Conservation (phyloP, 2,888 invertebrate species). For the Muscina levida region DNA sequence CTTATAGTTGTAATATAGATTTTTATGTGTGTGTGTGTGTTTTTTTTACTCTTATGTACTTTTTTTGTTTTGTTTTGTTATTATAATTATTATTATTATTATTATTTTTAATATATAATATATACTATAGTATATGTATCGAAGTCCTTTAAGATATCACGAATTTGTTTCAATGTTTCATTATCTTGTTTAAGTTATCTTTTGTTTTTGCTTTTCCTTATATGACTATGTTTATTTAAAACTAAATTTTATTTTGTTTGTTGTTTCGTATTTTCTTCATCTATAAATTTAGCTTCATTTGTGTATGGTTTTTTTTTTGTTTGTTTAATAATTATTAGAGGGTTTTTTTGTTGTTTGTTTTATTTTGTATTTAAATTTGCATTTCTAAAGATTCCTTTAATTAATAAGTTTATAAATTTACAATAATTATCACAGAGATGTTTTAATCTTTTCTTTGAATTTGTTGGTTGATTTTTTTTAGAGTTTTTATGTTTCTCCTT, state of each 20-base stretch:
- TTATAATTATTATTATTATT: constrained; percentile 66
- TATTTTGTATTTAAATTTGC: constrained; percentile 65
- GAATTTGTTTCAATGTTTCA: constrained; percentile 80
- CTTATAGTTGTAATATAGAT: constrained; percentile 71
- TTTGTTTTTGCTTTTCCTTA: constrained; percentile 66
- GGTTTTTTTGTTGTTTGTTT: constrained; percentile 70
- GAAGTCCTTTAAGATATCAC: constrained; percentile 80
- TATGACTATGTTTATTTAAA: constrained; percentile 49
- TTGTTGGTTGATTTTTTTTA: constrained; percentile 73
- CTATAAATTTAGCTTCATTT: constrained; percentile 71
- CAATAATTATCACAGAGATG: constrained; percentile 80
- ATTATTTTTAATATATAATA: constrained; percentile 72
- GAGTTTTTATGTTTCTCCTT: constrained; percentile 73
- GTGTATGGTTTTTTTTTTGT: constrained; percentile 67
- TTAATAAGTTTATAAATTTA: constrained; percentile 78
- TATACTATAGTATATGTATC: constrained; percentile 80
- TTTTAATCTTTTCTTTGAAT: constrained; percentile 80
- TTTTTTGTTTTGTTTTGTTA: constrained; percentile 71
- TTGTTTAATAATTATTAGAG: constrained; percentile 70
- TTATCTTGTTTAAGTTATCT: constrained; percentile 77
- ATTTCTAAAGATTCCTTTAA: constrained; percentile 69
- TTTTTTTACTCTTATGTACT: constrained; percentile 61
- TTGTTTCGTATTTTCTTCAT: constrained; percentile 69
- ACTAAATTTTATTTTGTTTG: constrained; percentile 72
- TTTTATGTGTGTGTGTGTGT: constrained; percentile 72